Evolutionary conservation across 2,113 vertebrate species (phyloP).

Genomic region (Chamaetylas fuelleborni): DNA sequence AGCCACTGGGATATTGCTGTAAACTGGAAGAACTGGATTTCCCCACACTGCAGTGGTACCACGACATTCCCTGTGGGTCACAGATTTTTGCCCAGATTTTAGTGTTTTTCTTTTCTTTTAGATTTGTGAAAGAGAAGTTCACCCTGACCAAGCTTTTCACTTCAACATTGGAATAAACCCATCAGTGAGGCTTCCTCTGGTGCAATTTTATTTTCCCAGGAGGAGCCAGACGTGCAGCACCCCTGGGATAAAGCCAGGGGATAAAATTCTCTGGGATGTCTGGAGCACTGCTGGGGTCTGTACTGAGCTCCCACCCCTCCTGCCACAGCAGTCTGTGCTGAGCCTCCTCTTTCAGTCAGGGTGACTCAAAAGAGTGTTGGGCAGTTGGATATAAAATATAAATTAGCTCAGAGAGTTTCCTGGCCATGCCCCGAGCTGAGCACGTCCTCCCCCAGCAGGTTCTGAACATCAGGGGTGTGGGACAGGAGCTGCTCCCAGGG

Average conservation of each 20-base stretch:
- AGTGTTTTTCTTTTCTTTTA: not conserved
- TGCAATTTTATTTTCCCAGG: not conserved
- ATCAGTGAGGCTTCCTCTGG: not conserved
- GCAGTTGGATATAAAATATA: not conserved
- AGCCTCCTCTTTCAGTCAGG: not conserved
- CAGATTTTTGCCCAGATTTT: rapidly evolving
- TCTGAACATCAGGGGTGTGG: not conserved
- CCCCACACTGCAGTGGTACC: rapidly evolving
- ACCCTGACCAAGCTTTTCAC: not conserved
- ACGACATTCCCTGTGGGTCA: not conserved
- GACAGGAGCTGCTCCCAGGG: rapidly evolving
- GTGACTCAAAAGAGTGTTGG: not conserved
- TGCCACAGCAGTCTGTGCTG: not conserved
- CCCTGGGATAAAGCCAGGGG: not conserved
- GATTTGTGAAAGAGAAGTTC: not conserved
- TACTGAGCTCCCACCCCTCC: not conserved
- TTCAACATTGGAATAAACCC: not conserved
- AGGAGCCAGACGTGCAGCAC: not conserved
- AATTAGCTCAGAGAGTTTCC: not conserved
- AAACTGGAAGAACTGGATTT: not conserved
- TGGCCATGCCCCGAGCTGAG: no score
- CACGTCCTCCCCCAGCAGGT: no score
- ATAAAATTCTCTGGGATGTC: not conserved
- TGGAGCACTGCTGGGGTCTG: not conserved
- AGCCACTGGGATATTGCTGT: not conserved